Conservation (phyloP, 2,113 vertebrate genomes). For the Cyphomyrus plagiostoma region DNA sequence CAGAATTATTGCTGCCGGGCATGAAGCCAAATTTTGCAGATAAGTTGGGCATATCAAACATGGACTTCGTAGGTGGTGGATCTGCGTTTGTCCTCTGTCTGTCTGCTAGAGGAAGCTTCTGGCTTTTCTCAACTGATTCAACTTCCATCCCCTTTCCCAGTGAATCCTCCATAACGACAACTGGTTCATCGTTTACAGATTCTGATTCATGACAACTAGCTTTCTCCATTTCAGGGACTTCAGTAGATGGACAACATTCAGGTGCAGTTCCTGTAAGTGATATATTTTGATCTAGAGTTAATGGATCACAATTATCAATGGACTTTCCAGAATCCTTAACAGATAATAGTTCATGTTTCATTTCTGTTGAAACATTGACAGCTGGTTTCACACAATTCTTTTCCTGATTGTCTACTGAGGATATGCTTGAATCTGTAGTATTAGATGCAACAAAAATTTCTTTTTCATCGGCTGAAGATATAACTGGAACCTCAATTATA, state of each 20-base stretch:
- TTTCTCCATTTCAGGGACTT: constrained; percentile 32
- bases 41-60: constrained; percentile 61
- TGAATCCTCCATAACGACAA: constrained; percentile 40
- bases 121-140: constrained; percentile 12
- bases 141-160: constrained; percentile 36
- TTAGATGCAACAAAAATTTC: background rate
- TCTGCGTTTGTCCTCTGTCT: constrained; percentile 39
- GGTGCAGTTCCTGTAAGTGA: constrained; percentile 4
- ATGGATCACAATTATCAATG: background rate
- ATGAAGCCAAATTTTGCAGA: constrained; percentile 64
- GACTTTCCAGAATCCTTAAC: background rate
- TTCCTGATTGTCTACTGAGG: background rate
- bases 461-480: constrained; percentile 2
- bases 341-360: background rate
- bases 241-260: constrained; percentile 19
- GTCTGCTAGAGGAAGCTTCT: constrained; percentile 16
- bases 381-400: background rate
- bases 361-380: background rate
- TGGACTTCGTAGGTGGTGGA: constrained; percentile 45
- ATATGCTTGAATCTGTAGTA: background rate
- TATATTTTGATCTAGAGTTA: background rate
- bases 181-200: constrained; percentile 38
- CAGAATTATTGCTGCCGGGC: constrained; percentile 56
- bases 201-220: constrained; percentile 28
- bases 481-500: constrained; percentile 14